These are phyloP conservation scores for Manacus vitellinus DNA, from an alignment of 2,113 vertebrate genomes.

Conservation along the genomic window DNA sequence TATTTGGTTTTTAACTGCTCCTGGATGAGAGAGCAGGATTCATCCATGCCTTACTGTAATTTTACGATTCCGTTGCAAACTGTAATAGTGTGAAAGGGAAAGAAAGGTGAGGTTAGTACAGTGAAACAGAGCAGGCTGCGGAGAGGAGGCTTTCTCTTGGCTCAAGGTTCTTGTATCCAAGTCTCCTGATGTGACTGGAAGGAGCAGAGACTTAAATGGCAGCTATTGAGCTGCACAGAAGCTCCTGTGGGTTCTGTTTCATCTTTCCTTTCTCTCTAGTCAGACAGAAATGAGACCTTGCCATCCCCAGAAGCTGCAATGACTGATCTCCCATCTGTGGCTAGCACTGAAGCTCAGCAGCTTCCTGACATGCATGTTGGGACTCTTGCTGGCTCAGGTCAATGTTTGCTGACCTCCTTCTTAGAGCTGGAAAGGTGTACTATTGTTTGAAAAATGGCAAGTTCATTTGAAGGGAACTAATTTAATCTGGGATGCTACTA, in stretches of 20 bases:
- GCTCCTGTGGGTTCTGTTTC: background rate
- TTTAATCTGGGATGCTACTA: background rate
- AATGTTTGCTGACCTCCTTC: background rate
- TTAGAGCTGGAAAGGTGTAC: background rate
- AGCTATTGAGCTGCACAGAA: background rate
- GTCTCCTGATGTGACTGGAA: background rate
- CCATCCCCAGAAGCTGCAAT: background rate
- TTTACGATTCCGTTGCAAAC: background rate
- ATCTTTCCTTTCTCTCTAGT: background rate
- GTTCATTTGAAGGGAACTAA: background rate
- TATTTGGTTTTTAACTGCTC: conserved; percentile 21
- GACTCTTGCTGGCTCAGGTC: background rate
- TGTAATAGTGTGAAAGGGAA: background rate
- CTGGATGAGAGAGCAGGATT: conserved; percentile 1
- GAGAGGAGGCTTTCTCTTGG: background rate
- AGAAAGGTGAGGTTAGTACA: background rate
- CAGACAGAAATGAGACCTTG: background rate
- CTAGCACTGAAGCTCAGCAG: background rate
- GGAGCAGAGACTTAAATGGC: background rate
- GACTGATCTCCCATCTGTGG: background rate
- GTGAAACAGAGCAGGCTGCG: background rate
- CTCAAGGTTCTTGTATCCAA: background rate
- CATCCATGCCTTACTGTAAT: background rate
- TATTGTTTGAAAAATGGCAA: background rate
- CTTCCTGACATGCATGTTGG: background rate